A percentile compares a stretch with the other conserved stretches of the same genome.
Evolutionary conservation across 2,888 invertebrate genomes (phyloP).

Genomic region (Hyles lineata): DNA sequence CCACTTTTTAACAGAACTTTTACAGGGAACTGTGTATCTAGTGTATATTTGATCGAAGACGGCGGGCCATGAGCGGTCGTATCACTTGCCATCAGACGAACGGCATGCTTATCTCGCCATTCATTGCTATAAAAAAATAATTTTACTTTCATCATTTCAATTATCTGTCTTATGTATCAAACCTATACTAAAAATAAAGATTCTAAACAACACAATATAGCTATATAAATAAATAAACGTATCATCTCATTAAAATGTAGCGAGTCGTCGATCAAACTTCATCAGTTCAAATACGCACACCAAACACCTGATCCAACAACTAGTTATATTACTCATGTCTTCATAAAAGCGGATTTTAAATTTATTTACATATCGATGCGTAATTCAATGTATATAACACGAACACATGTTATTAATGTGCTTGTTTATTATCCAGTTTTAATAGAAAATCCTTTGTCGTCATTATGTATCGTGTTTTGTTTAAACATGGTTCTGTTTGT

Average conservation of each 20-base stretch:
- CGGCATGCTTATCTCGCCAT: too few species aligned
- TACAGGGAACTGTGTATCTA: too few species aligned
- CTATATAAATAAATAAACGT: neutral
- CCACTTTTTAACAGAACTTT: too few species aligned
- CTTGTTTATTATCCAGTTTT: conserved; percentile 9
- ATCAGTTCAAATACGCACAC: neutral
- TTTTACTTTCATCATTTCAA: too few species aligned
- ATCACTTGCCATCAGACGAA: too few species aligned
- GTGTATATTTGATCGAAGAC: too few species aligned
- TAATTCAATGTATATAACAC: neutral
- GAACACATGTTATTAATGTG: conserved; percentile 8
- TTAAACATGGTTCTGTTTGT: neutral
- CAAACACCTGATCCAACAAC: conserved; percentile 8
- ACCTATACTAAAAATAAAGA: too few species aligned
- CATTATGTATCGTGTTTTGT: neutral
- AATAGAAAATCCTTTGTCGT: conserved; percentile 9
- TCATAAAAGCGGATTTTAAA: neutral
- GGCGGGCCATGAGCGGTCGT: too few species aligned
- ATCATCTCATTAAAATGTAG: neutral
- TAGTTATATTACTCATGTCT: neutral
- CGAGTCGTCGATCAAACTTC: neutral
- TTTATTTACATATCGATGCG: neutral
- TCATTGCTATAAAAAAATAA: too few species aligned
- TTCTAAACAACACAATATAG: too few species aligned
- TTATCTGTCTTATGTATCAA: too few species aligned